Evolutionary conservation across 2,797 vertebrate species (phyloP), one percentile per base, ranked within the genome.

Genomic region (Sarcoramphus papa): DNA sequence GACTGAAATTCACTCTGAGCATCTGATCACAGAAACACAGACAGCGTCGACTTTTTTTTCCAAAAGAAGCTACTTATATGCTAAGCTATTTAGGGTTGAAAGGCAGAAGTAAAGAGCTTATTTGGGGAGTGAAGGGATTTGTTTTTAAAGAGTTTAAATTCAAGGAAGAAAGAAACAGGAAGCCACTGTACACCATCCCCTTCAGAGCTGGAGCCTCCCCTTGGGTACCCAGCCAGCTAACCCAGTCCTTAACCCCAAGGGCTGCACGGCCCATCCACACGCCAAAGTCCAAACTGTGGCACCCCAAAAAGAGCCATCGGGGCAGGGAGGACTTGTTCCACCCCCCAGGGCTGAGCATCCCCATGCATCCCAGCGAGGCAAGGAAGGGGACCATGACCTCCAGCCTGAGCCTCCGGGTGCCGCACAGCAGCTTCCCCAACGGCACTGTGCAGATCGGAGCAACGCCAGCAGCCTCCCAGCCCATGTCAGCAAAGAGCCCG

Each of bases 61-160:
- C 43, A 82, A 63, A 96, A 95, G 82, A 79, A 97, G 51, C 85
- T 93, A 90, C 93, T 96, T 93, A 94, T 76, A 92, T 86, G 81
- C 68, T 96, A 97, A 97, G 91, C 94, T 97, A 90, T 96, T 97
- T 95, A 94, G 85, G 54, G 62, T 70, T 97, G 96, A 97, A 97
- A 97, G 89, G 85, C 85, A 96, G 75, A 92, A 92, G 85, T 96
- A 96, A 97, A 97, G 91, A 96, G 87, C 85, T 96, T 97, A 97
- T 84, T 93, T 92, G 79, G 69, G 59, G 81, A 92, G 87, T 1
- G 4, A 79, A 81, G 51, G 56, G 82, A 94, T 94, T 96, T 92
- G 77, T 28, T 91, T 96, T 88, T 86, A 94, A 95, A 54, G 56
- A 95, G 69, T 90, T 94, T 92, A 96, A 82, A 94, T 92, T 75